phyloP scores from a whole-genome alignment of 2,888 invertebrate species.

The Stramonita haemastoma region DNA sequence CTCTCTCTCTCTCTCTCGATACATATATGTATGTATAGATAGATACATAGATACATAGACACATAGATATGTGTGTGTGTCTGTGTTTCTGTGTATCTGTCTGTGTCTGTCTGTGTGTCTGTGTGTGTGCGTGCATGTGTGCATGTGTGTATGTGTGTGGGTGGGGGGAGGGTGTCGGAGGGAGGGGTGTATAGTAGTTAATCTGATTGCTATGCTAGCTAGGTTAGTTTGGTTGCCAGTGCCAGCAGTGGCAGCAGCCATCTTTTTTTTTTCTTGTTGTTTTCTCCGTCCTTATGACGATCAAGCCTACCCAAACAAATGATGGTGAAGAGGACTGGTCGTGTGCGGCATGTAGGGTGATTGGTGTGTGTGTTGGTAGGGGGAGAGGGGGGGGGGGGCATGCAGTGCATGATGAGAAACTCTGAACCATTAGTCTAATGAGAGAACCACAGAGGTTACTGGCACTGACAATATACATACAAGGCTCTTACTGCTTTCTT shows the following conservation, averaged over 20 bases:
- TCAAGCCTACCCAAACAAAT: not conserved
- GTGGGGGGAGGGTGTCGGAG: too few species aligned
- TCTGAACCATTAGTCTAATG: not conserved
- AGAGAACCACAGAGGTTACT: not conserved
- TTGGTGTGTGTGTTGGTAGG: too few species aligned
- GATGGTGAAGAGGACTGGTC: not conserved
- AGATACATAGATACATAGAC: too few species aligned
- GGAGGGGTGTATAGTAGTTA: too few species aligned
- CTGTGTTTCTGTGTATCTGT: not conserved
- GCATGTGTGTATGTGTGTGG: not conserved
- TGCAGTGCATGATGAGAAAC: not conserved
- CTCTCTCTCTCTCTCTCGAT: not conserved
- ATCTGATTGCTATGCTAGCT: too few species aligned
- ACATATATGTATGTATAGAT: not conserved
- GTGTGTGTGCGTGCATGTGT: not conserved
- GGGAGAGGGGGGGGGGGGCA: not conserved
- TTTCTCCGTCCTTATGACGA: not conserved
- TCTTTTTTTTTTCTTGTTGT: slow-evolving; percentile 2
- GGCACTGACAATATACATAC: too few species aligned
- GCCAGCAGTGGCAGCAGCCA: too few species aligned
- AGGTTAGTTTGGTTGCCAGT: too few species aligned
- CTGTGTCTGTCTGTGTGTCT: not conserved
- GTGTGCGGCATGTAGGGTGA: too few species aligned
- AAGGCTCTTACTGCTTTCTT: too few species aligned
- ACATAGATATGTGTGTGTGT: not conserved